These are phyloP conservation scores for Lytechinus pictus DNA, from an alignment of 35 echinoderm and acorn worm genomes.

Conservation along the genomic window DNA sequence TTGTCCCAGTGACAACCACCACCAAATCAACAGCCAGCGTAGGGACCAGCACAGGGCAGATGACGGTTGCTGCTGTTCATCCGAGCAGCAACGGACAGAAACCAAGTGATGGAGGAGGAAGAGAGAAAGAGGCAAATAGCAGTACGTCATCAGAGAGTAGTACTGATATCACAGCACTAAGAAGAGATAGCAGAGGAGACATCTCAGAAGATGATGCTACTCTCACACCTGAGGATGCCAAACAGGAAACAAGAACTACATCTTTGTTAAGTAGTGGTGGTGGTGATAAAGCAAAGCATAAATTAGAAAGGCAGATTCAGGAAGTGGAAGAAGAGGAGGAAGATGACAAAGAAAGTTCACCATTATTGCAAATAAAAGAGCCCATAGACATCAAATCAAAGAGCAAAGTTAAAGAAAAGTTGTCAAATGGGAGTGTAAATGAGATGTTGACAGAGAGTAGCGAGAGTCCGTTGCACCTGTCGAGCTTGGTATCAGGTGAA, in stretches of 20 bases:
- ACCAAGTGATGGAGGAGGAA: constrained; percentile 20
- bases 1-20: constrained; percentile 21
- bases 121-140: constrained; percentile 21
- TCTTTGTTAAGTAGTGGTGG: constrained; percentile 6
- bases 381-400: constrained; percentile 53
- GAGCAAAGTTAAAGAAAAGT: constrained; percentile 50
- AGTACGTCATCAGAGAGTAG: constrained; percentile 68
- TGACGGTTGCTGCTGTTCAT: constrained; percentile 42
- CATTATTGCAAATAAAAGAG: constrained; percentile 48
- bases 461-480: constrained; percentile 55
- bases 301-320: constrained; percentile 35
- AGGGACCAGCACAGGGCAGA: constrained; percentile 35
- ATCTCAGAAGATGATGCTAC: constrained; percentile 36
- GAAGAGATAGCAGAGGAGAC: constrained; percentile 63
- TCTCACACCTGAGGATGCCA: background rate
- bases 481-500: constrained; percentile 41
- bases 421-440: constrained; percentile 52
- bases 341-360: constrained; percentile 35
- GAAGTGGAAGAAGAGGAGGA: constrained; percentile 14
- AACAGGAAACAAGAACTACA: constrained; percentile 22
- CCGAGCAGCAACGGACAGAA: constrained; percentile 22
- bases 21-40: background rate
- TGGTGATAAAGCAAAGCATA: constrained; percentile 59
- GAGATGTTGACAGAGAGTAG: constrained; percentile 49
- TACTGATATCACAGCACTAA: constrained; percentile 66